Percentiles rank a stretch among this genome's conserved stretches.
Conservation (phyloP, 2,888 invertebrate genomes). For the Macrosoma leucophasiata region DNA sequence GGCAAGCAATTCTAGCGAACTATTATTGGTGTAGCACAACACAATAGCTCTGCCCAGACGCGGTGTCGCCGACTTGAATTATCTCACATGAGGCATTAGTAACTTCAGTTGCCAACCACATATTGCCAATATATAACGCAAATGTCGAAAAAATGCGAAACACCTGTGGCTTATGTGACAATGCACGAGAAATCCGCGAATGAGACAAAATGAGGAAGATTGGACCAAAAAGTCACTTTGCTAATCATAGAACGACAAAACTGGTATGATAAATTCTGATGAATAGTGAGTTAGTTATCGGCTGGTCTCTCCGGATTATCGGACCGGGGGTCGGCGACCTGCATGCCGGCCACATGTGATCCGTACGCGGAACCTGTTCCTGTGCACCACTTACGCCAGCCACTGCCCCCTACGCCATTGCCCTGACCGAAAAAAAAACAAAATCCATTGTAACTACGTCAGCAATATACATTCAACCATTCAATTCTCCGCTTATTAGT, state of each 20-base stretch:
- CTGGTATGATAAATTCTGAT: no score
- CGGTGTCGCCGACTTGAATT: constrained; percentile 56
- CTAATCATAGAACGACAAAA: no score
- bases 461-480: constrained; percentile 23
- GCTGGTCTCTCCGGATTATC: constrained; percentile 47
- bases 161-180: constrained; percentile 5
- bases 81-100: constrained; percentile 50
- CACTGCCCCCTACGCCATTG: constrained; percentile 33
- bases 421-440: constrained; percentile 27
- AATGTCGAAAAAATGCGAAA: constrained; percentile 17
- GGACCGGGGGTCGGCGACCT: constrained; percentile 59
- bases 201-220: no score
- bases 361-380: constrained; percentile 63
- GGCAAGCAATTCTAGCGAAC: constrained; percentile 29
- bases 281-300: no score
- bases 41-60: constrained; percentile 59
- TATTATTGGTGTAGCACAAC: constrained; percentile 54
- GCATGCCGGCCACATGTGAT: constrained; percentile 52
- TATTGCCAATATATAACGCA: constrained; percentile 25
- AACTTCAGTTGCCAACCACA: constrained; percentile 33
- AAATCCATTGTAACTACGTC: constrained; percentile 17
- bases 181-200: no score
- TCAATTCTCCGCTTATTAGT: no score
- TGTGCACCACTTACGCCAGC: constrained; percentile 51
- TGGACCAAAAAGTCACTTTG: no score